These are phyloP conservation scores for Trissolcus basalis DNA, from an alignment of 1,140 invertebrate species.

Conservation along the genomic window DNA sequence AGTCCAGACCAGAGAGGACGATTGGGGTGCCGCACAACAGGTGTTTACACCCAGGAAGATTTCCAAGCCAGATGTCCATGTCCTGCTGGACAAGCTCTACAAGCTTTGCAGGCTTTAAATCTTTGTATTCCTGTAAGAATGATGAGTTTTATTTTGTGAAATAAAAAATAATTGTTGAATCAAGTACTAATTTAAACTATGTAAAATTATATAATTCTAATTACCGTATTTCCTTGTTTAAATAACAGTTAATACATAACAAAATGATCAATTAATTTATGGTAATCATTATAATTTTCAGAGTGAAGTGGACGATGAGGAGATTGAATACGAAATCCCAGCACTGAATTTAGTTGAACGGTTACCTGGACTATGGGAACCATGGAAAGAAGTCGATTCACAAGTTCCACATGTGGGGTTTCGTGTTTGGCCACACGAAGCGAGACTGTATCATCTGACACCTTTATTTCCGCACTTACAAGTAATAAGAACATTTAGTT, in stretches of 20 bases:
- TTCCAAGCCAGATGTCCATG: conserved; percentile 86
- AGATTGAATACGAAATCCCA: conserved; percentile 89
- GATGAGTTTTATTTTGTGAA: too few species aligned
- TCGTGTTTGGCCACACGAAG: conserved; percentile 78
- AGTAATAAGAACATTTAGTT: conserved; percentile 64
- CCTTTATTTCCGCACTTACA: conserved; percentile 85
- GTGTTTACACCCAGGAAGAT: conserved; percentile 87
- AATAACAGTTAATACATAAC: too few species aligned
- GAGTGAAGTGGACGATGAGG: conserved; percentile 84
- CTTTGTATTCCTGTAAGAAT: conserved; percentile 81
- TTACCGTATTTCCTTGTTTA: too few species aligned
- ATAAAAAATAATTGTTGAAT: too few species aligned
- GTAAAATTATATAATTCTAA: too few species aligned
- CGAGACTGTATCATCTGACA: conserved; percentile 79
- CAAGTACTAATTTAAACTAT: too few species aligned
- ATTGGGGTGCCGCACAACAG: conserved; percentile 81
- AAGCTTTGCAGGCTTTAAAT: conserved; percentile 82
- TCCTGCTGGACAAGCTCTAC: conserved; percentile 83
- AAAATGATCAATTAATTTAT: too few species aligned
- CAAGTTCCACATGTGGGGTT: conserved; percentile 83
- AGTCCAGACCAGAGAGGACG: conserved; percentile 80
- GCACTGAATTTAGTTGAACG: conserved; percentile 86
- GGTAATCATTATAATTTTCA: too few species aligned
- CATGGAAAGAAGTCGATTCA: conserved; percentile 78
- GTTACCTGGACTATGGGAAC: conserved; percentile 84